Evolutionary conservation across 2,113 vertebrate species (phyloP).

Genomic region (rabbit (Oryctolagus cuniculus)): DNA sequence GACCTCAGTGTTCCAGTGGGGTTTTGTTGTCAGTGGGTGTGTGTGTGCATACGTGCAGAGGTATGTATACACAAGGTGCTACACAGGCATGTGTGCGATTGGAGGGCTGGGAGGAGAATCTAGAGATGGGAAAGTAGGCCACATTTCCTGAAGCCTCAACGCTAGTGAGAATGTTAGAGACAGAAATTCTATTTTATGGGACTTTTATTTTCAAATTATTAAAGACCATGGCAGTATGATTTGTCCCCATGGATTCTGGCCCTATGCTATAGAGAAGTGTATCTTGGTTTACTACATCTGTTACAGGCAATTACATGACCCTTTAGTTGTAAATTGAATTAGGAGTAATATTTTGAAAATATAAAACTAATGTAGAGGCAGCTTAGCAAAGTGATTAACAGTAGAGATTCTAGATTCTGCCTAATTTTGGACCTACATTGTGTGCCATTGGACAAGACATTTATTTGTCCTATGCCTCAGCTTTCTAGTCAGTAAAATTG

Average conservation of each 20-base stretch:
- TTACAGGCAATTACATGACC: neutral
- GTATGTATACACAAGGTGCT: neutral
- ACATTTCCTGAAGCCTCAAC: neutral
- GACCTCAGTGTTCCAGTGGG: neutral
- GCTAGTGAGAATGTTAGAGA: neutral
- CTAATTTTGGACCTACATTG: neutral
- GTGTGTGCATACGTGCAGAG: neutral
- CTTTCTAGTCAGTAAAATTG: neutral
- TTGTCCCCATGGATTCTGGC: neutral
- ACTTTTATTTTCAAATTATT: neutral
- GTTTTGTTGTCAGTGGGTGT: neutral
- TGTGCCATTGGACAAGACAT: neutral
- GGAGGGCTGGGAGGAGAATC: neutral
- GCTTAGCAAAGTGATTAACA: neutral
- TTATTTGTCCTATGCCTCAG: neutral
- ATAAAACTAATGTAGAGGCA: neutral
- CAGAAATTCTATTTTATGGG: neutral
- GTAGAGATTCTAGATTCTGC: neutral
- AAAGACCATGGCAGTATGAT: neutral
- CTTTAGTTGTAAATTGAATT: neutral
- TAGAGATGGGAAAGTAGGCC: neutral
- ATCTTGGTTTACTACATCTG: neutral
- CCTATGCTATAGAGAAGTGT: neutral
- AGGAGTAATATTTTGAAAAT: conserved; percentile 44
- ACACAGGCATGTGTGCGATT: neutral